Percentiles rank a stretch among this genome's conserved stretches.
These are phyloP conservation scores for Cephus rjabovi DNA, from an alignment of 2,888 invertebrate species.

Conservation along the genomic window DNA sequence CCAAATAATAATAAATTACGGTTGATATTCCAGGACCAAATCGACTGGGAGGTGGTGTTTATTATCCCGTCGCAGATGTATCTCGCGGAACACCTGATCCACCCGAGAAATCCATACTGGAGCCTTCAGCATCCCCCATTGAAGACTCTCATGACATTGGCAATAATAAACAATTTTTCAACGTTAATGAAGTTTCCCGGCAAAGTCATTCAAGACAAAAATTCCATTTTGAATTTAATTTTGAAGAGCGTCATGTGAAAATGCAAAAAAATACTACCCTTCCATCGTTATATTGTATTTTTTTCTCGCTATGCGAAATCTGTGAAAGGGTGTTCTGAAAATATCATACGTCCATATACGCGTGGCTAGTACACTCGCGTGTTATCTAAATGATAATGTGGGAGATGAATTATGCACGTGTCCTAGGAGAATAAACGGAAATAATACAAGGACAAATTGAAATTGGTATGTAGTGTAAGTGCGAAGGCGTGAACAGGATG, in stretches of 20 bases:
- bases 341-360: not conserved
- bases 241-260: not conserved
- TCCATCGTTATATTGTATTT: not conserved
- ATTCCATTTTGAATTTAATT: not conserved
- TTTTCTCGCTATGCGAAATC: not conserved
- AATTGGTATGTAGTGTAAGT: not conserved
- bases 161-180: not conserved
- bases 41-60: not conserved
- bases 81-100: conserved; percentile 45
- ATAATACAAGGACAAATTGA: not conserved
- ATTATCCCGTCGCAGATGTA: conserved; percentile 38
- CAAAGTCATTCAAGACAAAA: not conserved
- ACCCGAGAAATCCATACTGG: conserved; percentile 44
- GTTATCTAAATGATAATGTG: not conserved
- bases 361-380: not conserved
- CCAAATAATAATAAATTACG: not conserved
- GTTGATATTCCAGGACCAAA: not conserved
- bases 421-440: not conserved
- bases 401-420: not conserved
- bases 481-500: not conserved
- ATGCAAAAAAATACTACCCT: not conserved
- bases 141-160: not conserved
- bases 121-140: conserved; percentile 11
- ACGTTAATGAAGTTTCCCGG: not conserved
- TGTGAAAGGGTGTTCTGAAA: not conserved